These are phyloP conservation scores for Micrastur ruficollis DNA, from an alignment of 2,797 vertebrate species.

Conservation along the genomic window DNA sequence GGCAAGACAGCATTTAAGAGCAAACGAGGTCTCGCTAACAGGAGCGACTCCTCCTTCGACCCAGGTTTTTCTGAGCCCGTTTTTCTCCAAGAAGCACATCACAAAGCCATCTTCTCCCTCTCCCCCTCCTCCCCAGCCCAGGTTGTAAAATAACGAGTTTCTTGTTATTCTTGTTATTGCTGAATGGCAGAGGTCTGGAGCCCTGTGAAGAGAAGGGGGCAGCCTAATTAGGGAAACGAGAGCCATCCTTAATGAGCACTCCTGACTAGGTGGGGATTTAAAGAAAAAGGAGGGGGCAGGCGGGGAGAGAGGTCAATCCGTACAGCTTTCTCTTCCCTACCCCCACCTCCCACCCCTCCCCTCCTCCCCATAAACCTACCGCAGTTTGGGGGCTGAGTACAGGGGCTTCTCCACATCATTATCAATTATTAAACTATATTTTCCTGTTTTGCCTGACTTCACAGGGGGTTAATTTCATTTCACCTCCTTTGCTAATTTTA, in stretches of 20 bases:
- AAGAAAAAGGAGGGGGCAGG: slow-evolving; percentile 42
- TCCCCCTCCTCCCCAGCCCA: background rate
- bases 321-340: slow-evolving; percentile 27
- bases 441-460: background rate
- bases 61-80: slow-evolving; percentile 32
- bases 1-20: background rate
- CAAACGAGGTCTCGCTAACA: slow-evolving; percentile 1
- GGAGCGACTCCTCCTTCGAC: background rate
- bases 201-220: slow-evolving; percentile 37
- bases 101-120: slow-evolving; percentile 46
- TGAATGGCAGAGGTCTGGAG: slow-evolving; percentile 53
- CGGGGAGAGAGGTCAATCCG: slow-evolving; percentile 17
- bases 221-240: slow-evolving; percentile 57
- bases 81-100: slow-evolving; percentile 31
- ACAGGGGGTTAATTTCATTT: background rate
- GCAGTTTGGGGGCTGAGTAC: slow-evolving; percentile 59
- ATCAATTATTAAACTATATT: background rate
- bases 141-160: slow-evolving; percentile 65
- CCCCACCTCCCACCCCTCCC: background rate
- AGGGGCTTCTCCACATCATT: background rate
- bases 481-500: slow-evolving; percentile 3
- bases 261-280: slow-evolving; percentile 57
- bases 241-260: slow-evolving; percentile 62
- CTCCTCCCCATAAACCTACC: slow-evolving; percentile 80
- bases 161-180: slow-evolving; percentile 58